A percentile compares a stretch with the other conserved stretches of the same genome.
Conservation (phyloP, 1,140 invertebrate genomes). For the Battus philenor region DNA sequence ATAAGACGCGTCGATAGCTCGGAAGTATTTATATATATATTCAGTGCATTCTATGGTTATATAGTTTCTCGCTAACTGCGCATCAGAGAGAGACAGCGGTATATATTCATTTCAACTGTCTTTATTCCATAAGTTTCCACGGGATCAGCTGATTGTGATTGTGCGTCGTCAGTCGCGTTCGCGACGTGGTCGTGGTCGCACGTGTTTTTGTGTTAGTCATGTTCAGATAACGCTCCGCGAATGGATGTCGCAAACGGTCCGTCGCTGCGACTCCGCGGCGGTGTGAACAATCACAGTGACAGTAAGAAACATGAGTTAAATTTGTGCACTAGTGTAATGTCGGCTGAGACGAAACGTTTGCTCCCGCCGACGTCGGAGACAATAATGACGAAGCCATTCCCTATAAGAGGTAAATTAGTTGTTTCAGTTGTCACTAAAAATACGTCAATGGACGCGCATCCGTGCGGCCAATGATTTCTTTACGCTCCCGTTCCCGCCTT, state of each 20-base stretch:
- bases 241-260: conserved; percentile 73
- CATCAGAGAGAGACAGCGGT: conserved; percentile 20
- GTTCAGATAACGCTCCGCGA: conserved; percentile 45
- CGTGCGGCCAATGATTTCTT: no score
- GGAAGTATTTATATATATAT: no score
- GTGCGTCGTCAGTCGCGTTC: conserved; percentile 9
- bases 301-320: conserved; percentile 76
- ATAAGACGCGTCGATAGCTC: neutral
- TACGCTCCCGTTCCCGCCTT: no score
- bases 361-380: conserved; percentile 86
- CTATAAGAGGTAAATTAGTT: conserved; percentile 81
- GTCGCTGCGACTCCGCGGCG: conserved; percentile 77
- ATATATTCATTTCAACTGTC: conserved; percentile 2
- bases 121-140: conserved; percentile 30
- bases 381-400: conserved; percentile 90
- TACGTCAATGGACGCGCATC: neutral
- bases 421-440: conserved; percentile 12
- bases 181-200: neutral
- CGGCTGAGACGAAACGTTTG: conserved; percentile 79
- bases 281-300: conserved; percentile 69
- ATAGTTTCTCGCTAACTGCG: conserved; percentile 18
- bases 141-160: conserved; percentile 46
- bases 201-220: conserved; percentile 45
- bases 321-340: conserved; percentile 80
- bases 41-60: neutral